Conservation (phyloP, 2,797 vertebrate genomes). For the Esox lucius region DNA sequence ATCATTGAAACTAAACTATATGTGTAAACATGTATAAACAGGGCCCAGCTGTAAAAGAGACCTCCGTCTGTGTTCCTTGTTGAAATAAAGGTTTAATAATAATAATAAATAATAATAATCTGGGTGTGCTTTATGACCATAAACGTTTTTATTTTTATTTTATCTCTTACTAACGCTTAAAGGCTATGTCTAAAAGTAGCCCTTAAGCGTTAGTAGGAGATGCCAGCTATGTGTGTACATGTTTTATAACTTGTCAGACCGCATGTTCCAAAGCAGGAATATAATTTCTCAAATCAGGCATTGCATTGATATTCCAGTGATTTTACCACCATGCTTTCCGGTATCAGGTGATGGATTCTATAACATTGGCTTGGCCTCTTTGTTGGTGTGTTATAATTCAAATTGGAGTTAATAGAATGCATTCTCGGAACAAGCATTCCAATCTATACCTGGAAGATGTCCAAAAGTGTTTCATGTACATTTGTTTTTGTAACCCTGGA, state of each 20-base stretch:
- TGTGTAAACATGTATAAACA: too few relatives aligned
- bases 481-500: background rate
- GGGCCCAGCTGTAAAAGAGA: too few relatives aligned
- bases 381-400: conserved; percentile 31
- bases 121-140: background rate
- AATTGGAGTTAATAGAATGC: conserved; percentile 17
- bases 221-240: conserved; percentile 36
- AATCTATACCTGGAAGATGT: too few relatives aligned
- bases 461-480: too few relatives aligned
- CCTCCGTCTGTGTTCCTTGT: too few relatives aligned
- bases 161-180: background rate
- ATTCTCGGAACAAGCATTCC: conserved; percentile 15
- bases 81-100: too few relatives aligned
- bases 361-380: too few relatives aligned
- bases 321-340: conserved; percentile 20
- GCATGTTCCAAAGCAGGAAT: conserved; percentile 18
- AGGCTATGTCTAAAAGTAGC: conserved; percentile 18
- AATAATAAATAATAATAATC: too few relatives aligned
- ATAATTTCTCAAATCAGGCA: conserved; percentile 23
- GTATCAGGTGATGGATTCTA: conserved; percentile 9
- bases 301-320: conserved; percentile 22
- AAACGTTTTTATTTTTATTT: too few relatives aligned
- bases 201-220: conserved; percentile 25
- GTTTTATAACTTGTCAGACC: conserved; percentile 33
- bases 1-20: too few relatives aligned